A percentile compares a stretch with the other conserved stretches of the same genome.
These are phyloP conservation scores for Rousettus madagascariensis DNA, from an alignment of 2,797 vertebrate genomes.

Conservation along the genomic window DNA sequence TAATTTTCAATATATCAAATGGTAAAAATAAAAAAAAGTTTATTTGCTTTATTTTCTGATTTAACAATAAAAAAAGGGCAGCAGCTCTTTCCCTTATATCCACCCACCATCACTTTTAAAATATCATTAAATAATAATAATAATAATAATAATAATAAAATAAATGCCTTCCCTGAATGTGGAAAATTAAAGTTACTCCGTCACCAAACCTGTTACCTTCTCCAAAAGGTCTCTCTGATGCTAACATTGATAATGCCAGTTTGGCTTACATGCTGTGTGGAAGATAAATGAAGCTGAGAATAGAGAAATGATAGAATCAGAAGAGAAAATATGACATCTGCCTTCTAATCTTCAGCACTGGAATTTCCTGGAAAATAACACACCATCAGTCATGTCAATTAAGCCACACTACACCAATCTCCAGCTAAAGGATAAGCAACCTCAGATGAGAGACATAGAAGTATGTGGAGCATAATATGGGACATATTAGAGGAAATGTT, in stretches of 20 bases:
- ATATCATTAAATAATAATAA: neutral
- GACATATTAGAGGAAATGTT: neutral
- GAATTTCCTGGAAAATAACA: neutral
- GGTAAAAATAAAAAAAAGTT: neutral
- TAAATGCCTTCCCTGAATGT: neutral
- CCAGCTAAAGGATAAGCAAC: neutral
- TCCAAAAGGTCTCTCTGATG: neutral
- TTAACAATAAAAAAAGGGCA: neutral
- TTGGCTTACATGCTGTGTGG: neutral
- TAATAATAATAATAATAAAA: neutral
- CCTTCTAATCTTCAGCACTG: neutral
- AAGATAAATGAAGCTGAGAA: neutral
- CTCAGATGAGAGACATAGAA: neutral
- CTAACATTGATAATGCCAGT: neutral
- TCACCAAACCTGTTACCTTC: neutral
- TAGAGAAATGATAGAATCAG: neutral
- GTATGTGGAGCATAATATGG: neutral
- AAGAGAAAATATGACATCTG: neutral
- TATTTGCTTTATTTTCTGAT: neutral
- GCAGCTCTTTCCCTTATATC: neutral
- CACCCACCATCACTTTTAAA: neutral
- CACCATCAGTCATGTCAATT: neutral
- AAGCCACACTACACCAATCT: neutral
- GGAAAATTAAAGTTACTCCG: neutral
- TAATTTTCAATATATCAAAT: neutral